Base-by-base conservation (phyloP, 2,113 vertebrate genomes). In the Malurus cyaneus region DNA sequence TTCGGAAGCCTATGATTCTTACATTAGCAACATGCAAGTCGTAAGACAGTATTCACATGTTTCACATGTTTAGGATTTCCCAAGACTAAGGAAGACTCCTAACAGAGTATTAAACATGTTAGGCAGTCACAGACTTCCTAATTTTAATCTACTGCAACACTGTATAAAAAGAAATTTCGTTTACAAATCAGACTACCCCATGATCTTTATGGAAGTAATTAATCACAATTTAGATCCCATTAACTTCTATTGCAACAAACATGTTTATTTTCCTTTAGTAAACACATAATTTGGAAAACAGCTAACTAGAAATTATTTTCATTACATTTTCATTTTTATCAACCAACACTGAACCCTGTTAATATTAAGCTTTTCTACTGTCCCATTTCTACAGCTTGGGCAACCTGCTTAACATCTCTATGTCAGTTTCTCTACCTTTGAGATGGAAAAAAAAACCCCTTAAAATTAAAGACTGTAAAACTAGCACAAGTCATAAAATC, bases 341-440 rank as follows among this genome's bases (percentile, higher is more conserved):
- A 71, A 54, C 12, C 8, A 71, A 56, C 18, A 23, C 5, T 28
- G 29, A 67, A 62, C 8, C 25, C 64, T n/a, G 8, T 41, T 88
- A 60, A 70, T 19, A 54, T 73, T 31, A 41, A 59, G n/a, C 67
- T 71, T 42, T 86, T 39, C 47, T 60, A 57, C 26, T 41, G 42
- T 42, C 29, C 65, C 65, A 2, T 47, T 31, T 34, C 39, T 39
- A 39, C 32, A 91, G 39, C 26, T 84, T 34, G 54, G 52, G 64
- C 52, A 59, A 93, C 7, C 24, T 73, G 71, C 82, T 94, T 94
- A 92, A 90, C 76, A 74, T 80, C 73, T 82, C 85, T 61, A 18
- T 64, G 42, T 62, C 91, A 88, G 77, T 49, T 73, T 92, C 77
- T 83, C 80, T 42, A 60, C 23, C 46, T 88, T n/a, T 28, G 39